Percentiles rank a stretch among this genome's conserved stretches.
These are phyloP conservation scores for Phenacoccus solenopsis DNA, from an alignment of 1,140 invertebrate genomes.

Conservation along the genomic window DNA sequence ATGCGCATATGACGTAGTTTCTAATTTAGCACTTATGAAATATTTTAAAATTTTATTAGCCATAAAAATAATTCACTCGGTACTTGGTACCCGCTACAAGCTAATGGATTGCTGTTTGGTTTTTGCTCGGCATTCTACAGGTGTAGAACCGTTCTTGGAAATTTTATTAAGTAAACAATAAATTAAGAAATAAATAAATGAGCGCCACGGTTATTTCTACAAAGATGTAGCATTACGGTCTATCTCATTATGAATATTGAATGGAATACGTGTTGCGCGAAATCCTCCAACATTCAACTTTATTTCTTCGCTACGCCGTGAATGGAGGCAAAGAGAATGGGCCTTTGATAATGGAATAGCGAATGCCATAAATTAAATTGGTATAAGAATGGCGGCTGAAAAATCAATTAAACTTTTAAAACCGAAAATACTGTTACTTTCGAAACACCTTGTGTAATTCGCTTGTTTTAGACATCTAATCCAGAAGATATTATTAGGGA, in stretches of 20 bases:
- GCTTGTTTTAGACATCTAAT: neutral
- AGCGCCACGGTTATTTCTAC: too few species aligned
- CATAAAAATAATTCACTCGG: neutral
- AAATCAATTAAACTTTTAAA: neutral
- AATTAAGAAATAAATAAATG: too few species aligned
- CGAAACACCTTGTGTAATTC: slow-evolving; percentile 1
- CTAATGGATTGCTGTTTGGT: neutral
- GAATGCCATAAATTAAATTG: neutral
- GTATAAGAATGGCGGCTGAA: neutral
- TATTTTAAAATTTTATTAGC: neutral
- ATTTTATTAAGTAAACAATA: too few species aligned
- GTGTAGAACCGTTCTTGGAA: neutral
- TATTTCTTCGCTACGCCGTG: too few species aligned
- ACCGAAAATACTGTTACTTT: neutral
- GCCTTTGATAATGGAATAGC: too few species aligned
- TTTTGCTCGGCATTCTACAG: neutral
- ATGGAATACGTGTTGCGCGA: too few species aligned
- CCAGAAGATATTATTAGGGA: neutral
- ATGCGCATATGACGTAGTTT: neutral
- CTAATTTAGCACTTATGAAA: neutral
- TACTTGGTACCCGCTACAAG: too few species aligned
- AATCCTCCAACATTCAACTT: too few species aligned
- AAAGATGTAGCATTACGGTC: too few species aligned
- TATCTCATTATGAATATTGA: too few species aligned
- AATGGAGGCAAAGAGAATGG: too few species aligned